Conservation (phyloP, 2,888 invertebrate genomes). For the Dynastes hyllus region DNA sequence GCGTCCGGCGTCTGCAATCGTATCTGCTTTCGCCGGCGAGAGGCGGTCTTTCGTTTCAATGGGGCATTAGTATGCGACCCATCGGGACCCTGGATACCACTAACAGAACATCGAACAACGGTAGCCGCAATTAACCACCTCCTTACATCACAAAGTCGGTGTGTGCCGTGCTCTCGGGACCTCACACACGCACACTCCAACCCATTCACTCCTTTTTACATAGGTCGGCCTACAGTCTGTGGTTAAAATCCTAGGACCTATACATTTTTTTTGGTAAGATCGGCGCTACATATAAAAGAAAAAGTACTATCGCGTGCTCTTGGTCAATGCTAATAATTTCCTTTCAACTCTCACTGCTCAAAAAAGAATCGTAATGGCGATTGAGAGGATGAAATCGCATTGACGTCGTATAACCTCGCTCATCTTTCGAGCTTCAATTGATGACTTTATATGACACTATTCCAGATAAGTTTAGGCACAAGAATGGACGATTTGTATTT, state of each 20-base stretch:
- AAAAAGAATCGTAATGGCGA: too few species aligned
- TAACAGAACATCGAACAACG: slow-evolving; percentile 57
- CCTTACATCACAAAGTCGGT: slow-evolving; percentile 47
- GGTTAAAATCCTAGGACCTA: slow-evolving; percentile 15
- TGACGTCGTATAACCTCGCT: too few species aligned
- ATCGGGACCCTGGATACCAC: slow-evolving; percentile 54
- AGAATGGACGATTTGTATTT: too few species aligned
- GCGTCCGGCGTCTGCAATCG: slow-evolving; percentile 40
- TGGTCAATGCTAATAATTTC: too few species aligned
- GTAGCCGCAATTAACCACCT: slow-evolving; percentile 60
- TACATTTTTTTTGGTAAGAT: not conserved
- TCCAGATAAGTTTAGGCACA: too few species aligned
- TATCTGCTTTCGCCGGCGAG: slow-evolving; percentile 52
- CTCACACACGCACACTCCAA: slow-evolving; percentile 44
- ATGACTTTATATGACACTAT: too few species aligned
- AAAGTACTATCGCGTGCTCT: too few species aligned
- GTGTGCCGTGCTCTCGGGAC: slow-evolving; percentile 42
- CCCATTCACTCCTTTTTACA: slow-evolving; percentile 40
- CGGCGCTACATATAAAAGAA: too few species aligned
- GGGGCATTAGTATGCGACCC: slow-evolving; percentile 57
- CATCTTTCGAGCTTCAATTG: too few species aligned
- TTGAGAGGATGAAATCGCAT: too few species aligned
- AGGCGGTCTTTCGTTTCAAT: slow-evolving; percentile 46
- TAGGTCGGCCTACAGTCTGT: not conserved
- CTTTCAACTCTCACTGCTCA: too few species aligned